Percentiles rank a stretch among this genome's conserved stretches.
Conservation (phyloP, 2,888 invertebrate species). For the Trissoscelio sp. region DNA sequence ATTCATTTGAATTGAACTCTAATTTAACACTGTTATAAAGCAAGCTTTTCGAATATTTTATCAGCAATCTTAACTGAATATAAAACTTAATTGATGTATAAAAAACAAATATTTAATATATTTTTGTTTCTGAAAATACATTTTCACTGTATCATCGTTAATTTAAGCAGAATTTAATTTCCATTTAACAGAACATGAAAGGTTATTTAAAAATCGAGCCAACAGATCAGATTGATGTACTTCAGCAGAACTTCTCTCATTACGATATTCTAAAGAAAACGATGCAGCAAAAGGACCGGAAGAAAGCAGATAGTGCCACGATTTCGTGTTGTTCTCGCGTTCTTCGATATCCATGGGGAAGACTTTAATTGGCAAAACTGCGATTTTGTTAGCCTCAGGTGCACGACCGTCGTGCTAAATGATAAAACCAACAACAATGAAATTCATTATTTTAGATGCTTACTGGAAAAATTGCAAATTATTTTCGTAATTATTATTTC, state of each 20-base stretch:
- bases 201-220: conserved; percentile 10
- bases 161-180: too few species aligned
- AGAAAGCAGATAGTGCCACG: conserved; percentile 61
- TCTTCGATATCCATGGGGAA: conserved; percentile 61
- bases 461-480: too few species aligned
- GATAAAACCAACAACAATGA: conserved; percentile 58
- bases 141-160: too few species aligned
- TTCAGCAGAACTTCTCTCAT: conserved; percentile 41
- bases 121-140: too few species aligned
- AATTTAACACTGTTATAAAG: too few species aligned
- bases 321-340: conserved; percentile 68
- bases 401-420: conserved; percentile 68
- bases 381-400: conserved; percentile 50
- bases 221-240: conserved; percentile 47
- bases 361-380: conserved; percentile 69
- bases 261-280: conserved; percentile 53
- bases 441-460: conserved; percentile 2
- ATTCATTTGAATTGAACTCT: too few species aligned
- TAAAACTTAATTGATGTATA: too few species aligned
- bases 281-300: conserved; percentile 54
- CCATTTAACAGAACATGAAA: too few species aligned
- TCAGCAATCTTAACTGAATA: too few species aligned
- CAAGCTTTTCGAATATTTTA: too few species aligned
- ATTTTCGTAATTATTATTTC: too few species aligned
- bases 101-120: too few species aligned